phyloP scores from a whole-genome alignment of 1,140 invertebrate species.

The Pseudachorutes palmiensis region DNA sequence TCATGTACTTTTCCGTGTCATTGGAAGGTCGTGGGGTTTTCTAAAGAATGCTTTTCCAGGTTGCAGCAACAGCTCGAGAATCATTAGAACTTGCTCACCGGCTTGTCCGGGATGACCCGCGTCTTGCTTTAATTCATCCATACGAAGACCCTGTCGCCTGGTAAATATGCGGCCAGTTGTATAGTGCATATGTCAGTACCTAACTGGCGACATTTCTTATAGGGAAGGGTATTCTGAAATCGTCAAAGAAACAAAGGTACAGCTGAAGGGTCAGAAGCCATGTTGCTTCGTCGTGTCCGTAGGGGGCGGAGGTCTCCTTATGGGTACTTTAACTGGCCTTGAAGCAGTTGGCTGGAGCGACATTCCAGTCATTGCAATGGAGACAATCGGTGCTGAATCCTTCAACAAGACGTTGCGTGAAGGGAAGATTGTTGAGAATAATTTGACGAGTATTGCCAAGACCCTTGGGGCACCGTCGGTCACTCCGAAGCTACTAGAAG shows the following conservation, averaged over 20 bases:
- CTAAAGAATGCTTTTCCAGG: conserved; percentile 42
- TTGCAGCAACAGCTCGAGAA: conserved; percentile 41
- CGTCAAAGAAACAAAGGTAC: conserved; percentile 44
- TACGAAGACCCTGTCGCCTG: conserved; percentile 48
- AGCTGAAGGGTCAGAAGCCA: conserved; percentile 40
- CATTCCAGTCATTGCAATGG: conserved; percentile 49
- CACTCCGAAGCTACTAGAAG: conserved; percentile 42
- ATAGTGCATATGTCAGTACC: not conserved
- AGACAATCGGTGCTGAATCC: conserved; percentile 48
- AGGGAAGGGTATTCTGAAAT: conserved; percentile 48
- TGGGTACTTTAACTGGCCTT: conserved; percentile 43
- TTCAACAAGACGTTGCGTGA: conserved; percentile 45
- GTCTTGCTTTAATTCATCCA: conserved; percentile 44
- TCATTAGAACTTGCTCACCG: conserved; percentile 44
- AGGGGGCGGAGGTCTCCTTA: conserved; percentile 48
- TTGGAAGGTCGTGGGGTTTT: not conserved
- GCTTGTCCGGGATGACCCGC: conserved; percentile 38
- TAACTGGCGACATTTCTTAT: not conserved
- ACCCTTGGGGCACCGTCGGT: conserved; percentile 45
- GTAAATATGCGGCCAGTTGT: conserved; percentile 38
- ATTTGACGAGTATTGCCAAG: conserved; percentile 44
- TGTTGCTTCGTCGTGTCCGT: conserved; percentile 47
- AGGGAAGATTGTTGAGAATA: conserved; percentile 43
- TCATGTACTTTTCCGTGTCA: not conserved
- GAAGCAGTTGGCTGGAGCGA: conserved; percentile 41